Percentiles rank a stretch among this genome's conserved stretches.
Evolutionary conservation across 2,888 invertebrate species (phyloP).

Genomic region (Agrenia bidenticulata): DNA sequence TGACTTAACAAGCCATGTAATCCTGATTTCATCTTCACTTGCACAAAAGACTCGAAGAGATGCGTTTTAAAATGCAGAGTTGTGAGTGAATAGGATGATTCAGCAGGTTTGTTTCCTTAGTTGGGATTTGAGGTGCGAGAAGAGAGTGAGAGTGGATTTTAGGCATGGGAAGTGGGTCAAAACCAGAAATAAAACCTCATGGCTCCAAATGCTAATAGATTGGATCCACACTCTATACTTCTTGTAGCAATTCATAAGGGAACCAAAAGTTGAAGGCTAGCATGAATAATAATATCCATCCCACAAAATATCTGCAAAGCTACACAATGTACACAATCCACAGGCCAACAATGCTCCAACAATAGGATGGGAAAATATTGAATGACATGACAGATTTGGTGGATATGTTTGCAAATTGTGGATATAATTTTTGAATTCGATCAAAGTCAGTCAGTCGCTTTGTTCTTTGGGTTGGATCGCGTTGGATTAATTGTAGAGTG

Average conservation of each 20-base stretch:
- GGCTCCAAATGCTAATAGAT: neutral
- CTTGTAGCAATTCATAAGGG: neutral
- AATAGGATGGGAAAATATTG: neutral
- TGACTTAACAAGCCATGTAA: neutral
- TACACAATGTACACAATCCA: no score
- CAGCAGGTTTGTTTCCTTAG: no score
- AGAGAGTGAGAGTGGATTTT: neutral
- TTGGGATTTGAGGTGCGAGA: no score
- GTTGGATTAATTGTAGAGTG: no score
- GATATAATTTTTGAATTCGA: no score
- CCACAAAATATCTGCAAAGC: neutral
- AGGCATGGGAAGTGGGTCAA: slow-evolving; percentile 22
- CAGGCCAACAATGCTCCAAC: no score
- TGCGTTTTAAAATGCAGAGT: no score
- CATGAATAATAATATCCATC: slow-evolving; percentile 6
- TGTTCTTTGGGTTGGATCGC: no score
- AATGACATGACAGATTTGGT: slow-evolving; percentile 7
- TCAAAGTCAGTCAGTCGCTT: no score
- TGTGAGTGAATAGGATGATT: no score
- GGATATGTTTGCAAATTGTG: neutral
- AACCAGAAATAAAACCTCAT: slow-evolving; percentile 13
- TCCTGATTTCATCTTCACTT: slow-evolving; percentile 3
- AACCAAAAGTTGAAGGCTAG: slow-evolving; percentile 13
- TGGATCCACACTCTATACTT: neutral
- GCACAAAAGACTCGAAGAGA: neutral